Base-by-base conservation (phyloP, 2,797 vertebrate species). In the Borostomias antarcticus region DNA sequence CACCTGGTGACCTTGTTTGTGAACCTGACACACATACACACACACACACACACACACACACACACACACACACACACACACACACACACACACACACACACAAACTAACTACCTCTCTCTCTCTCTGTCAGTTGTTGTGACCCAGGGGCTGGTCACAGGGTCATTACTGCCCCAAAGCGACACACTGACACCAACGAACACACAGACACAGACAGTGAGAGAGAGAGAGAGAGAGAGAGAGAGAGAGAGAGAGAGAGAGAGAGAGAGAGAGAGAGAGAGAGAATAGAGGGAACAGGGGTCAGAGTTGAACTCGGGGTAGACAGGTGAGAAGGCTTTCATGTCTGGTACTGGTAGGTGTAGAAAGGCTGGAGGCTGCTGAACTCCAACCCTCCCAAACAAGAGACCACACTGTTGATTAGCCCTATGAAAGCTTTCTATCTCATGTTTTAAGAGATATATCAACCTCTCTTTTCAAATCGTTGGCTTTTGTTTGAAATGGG, bases 141-240 rank as follows among this genome's bases (percentile, higher is more conserved):
- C 52, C 47, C 21, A 8, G 35, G 54, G 76, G 63, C 63, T 73
- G 79, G 75, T 70, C 23, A 51, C 61, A 51, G 64, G 78, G 79
- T 68, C 66, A 69, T 58, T 73, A 61, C n/a, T 50, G 11, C 1
- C 63, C 25, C 28, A 37, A 21, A 64, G 69, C 23, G 64, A 56
- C 32, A 48, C 66, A 66, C 21, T n/a, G n/a, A 13, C 25, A 26
- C 23, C 9, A 21, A 25, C 50, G 17, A 10, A 26, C 51, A 53
- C 51, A 53, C 51, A 53, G 23, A 53, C 51, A 53, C 23, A 53
- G 11, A 28, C 53, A 63, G 40, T 45, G 40, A 45, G 1, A 17
- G 40, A 45, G 7, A 10, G 43, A 51, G 23, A 28, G 54, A 11
- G 61, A 48, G 52, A 33, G 60, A 4, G 26, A 15, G 11, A 69